Percentiles rank a stretch among this genome's conserved stretches.
Evolutionary conservation across 1,140 invertebrate species (phyloP).

Genomic region (Zaprionus davidi): DNA sequence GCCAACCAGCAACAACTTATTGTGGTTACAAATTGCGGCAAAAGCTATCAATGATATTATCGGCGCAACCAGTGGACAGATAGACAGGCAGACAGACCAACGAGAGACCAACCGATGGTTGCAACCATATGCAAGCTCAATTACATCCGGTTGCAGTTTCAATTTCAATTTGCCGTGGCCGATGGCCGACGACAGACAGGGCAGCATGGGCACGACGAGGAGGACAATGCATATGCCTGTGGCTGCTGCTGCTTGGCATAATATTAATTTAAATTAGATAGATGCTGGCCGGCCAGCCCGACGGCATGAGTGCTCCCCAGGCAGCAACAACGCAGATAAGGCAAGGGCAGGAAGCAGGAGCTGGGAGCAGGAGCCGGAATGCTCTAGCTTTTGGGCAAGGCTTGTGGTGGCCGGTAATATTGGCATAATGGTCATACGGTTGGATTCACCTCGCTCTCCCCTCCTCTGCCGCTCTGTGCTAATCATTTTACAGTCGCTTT

Average conservation of each 20-base stretch:
- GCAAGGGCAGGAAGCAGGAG: not conserved
- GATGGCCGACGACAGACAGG: not conserved
- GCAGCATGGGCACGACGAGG: constrained; percentile 23
- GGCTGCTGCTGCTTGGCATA: constrained; percentile 68
- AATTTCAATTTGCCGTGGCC: constrained; percentile 76
- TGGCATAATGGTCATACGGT: constrained; percentile 40
- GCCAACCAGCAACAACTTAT: constrained; percentile 72
- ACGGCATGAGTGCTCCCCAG: constrained; percentile 4
- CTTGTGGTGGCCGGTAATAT: constrained; percentile 36
- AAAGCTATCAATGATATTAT: constrained; percentile 82
- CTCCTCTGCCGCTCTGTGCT: constrained; percentile 7
- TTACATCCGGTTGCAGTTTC: constrained; percentile 82
- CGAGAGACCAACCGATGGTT: constrained; percentile 17
- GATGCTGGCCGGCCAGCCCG: constrained; percentile 35
- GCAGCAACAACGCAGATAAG: not conserved
- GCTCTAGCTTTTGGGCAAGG: constrained; percentile 22
- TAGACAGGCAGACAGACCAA: constrained; percentile 16
- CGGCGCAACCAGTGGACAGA: constrained; percentile 36
- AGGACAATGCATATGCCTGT: constrained; percentile 54
- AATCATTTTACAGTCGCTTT: constrained; percentile 53
- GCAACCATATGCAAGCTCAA: constrained; percentile 71
- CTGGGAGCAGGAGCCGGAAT: not conserved
- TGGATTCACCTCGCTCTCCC: constrained; percentile 16
- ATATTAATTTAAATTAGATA: constrained; percentile 82
- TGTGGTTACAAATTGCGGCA: constrained; percentile 78